Evolutionary conservation across 2,888 invertebrate species (phyloP).

Genomic region (Coleophora deauratella): DNA sequence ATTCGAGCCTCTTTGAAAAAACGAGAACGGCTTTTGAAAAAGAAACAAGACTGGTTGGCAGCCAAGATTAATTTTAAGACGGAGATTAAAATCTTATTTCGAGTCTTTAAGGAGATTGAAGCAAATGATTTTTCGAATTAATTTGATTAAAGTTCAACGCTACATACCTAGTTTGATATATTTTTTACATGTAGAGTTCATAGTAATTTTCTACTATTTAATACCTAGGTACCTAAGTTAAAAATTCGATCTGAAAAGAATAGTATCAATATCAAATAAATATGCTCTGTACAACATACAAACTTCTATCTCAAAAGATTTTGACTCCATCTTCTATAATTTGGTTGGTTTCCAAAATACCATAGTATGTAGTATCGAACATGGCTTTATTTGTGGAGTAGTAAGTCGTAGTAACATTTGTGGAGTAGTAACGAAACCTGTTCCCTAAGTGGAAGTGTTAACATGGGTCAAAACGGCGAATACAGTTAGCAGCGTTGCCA

Average conservation of each 20-base stretch:
- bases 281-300: too few relatives aligned
- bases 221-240: too few relatives aligned
- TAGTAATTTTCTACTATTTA: too few relatives aligned
- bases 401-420: constrained; percentile 35
- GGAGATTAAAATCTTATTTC: constrained; percentile 26
- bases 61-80: constrained; percentile 18
- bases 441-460: constrained; percentile 54
- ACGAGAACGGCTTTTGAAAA: constrained; percentile 21
- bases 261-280: too few relatives aligned
- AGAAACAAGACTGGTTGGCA: constrained; percentile 14
- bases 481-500: constrained; percentile 48
- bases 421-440: constrained; percentile 45
- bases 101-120: constrained; percentile 5
- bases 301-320: constrained; percentile 27
- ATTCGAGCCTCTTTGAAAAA: constrained; percentile 25
- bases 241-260: too few relatives aligned
- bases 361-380: too few relatives aligned
- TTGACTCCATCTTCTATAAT: too few relatives aligned
- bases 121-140: constrained; percentile 3
- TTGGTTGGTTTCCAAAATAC: too few relatives aligned
- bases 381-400: constrained; percentile 18
- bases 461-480: constrained; percentile 46
- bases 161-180: neutral
- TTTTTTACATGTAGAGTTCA: neutral
- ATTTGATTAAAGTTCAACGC: neutral